Percentiles rank a stretch among this genome's conserved stretches.
These are phyloP conservation scores for Ceuthmochares aereus DNA, from an alignment of 2,113 vertebrate species.

Conservation along the genomic window DNA sequence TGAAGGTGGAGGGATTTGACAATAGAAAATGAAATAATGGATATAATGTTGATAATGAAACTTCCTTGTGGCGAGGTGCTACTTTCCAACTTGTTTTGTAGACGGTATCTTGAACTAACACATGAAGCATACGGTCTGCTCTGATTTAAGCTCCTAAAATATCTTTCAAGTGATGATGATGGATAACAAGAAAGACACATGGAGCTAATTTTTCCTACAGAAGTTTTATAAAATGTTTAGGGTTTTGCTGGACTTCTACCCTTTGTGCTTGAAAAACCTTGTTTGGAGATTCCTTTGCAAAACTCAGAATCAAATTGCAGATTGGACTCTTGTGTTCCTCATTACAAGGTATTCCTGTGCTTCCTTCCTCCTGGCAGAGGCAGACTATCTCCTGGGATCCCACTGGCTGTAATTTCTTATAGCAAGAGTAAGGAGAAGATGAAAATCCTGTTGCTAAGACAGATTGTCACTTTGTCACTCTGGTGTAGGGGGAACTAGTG, in stretches of 20 bases:
- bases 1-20: not conserved
- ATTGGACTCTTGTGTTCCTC: not conserved
- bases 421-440: not conserved
- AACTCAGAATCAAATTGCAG: not conserved
- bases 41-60: not conserved
- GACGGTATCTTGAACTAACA: not conserved
- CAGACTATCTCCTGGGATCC: not conserved
- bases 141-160: not conserved
- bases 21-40: not conserved
- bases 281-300: not conserved
- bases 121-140: not conserved
- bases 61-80: not conserved
- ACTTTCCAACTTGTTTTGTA: not conserved
- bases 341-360: not conserved
- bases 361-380: accelerated
- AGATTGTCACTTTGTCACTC: not conserved
- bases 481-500: accelerated
- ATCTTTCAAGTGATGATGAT: not conserved
- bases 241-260: not conserved
- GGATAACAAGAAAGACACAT: not conserved
- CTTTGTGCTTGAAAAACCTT: not conserved
- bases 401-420: not conserved
- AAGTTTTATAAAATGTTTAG: not conserved
- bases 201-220: not conserved
- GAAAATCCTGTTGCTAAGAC: not conserved